Evolutionary conservation across 2,888 invertebrate genomes (phyloP), one percentile per base, ranked within the genome.

Genomic region (Standfussiana lucernea): DNA sequence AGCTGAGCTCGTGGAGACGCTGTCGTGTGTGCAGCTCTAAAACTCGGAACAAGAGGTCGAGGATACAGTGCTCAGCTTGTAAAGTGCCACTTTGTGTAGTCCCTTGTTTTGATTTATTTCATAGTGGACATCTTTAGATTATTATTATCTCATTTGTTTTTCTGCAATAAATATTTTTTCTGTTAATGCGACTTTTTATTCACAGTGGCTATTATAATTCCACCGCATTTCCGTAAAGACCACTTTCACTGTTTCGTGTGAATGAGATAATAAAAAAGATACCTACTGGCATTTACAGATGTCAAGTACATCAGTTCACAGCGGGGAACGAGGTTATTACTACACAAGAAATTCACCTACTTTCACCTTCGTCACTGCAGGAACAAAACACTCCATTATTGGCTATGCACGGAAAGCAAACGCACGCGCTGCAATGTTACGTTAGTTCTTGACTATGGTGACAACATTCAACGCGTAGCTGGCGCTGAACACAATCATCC

Each of bases 321-420:
- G 37, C 45, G 61, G 11, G 75, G 82, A 6, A 73, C 72, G 13
- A 24, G 7, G 35, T 65, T 82, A 56, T 42, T 79, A 50, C 2
- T 83, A 1, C 35, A 80, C 35, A 67, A 72, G 7, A 24, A 42
- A 1, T 79, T 45, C 32, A 80, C 79, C 1, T 83, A 35, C n/a
- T 66, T 21, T 11, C 72, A 75, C 5, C 66, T 45, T 0, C 75
- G 83, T 24, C 13, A 53, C 15, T 80, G 18, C 10, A 32, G 0
- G 6, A 56, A n/a, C 6, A 83, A 62, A 66, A 10, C 21, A 18
- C 50, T 70, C 7, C n/a, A 15, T 47, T 73, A 80, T 47, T 83
- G 83, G 83, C 70, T 67, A n/a, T 83, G 83, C n/a, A 70, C 72
- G 8, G 56, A 75, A 21, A 50, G 4, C 24, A 80, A 70, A n/a